Conservation (phyloP, 2,888 invertebrate genomes). For the Hypomecis atomaria region DNA sequence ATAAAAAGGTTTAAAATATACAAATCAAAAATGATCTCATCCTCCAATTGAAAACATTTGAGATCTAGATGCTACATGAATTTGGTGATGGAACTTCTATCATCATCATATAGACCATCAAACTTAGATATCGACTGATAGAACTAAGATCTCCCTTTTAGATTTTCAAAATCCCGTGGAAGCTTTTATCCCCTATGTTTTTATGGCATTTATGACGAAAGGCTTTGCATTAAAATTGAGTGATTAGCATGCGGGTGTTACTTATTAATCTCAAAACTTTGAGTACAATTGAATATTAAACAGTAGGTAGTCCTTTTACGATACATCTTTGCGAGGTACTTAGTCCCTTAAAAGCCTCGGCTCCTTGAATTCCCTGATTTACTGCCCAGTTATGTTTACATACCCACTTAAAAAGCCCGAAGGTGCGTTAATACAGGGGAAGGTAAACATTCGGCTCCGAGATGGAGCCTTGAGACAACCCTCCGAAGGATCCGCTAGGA, state of each 20-base stretch:
- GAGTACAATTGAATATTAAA: background rate
- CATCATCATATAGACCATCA: too few relatives aligned
- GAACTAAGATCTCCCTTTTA: too few relatives aligned
- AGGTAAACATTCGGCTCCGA: slow-evolving; percentile 54
- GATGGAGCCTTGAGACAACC: slow-evolving; percentile 56
- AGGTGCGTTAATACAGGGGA: slow-evolving; percentile 46
- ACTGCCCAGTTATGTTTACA: slow-evolving; percentile 41
- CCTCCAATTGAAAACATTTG: too few relatives aligned
- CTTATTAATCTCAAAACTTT: background rate
- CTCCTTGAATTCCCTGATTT: slow-evolving; percentile 40
- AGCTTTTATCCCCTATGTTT: too few relatives aligned
- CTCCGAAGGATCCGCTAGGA: slow-evolving; percentile 56
- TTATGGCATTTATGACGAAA: too few relatives aligned
- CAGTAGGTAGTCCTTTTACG: background rate
- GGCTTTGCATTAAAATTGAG: too few relatives aligned
- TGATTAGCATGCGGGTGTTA: background rate
- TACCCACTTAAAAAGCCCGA: slow-evolving; percentile 44
- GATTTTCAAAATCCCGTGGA: too few relatives aligned
- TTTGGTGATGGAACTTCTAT: too few relatives aligned
- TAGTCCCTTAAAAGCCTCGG: slow-evolving; percentile 30
- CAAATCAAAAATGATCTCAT: too few relatives aligned
- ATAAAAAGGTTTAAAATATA: too few relatives aligned
- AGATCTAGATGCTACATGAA: too few relatives aligned
- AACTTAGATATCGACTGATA: too few relatives aligned
- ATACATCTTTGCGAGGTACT: slow-evolving; percentile 13